phyloP scores from a whole-genome alignment of 37 sponge, comb jelly and placozoan species.

The Agelas oroides region DNA sequence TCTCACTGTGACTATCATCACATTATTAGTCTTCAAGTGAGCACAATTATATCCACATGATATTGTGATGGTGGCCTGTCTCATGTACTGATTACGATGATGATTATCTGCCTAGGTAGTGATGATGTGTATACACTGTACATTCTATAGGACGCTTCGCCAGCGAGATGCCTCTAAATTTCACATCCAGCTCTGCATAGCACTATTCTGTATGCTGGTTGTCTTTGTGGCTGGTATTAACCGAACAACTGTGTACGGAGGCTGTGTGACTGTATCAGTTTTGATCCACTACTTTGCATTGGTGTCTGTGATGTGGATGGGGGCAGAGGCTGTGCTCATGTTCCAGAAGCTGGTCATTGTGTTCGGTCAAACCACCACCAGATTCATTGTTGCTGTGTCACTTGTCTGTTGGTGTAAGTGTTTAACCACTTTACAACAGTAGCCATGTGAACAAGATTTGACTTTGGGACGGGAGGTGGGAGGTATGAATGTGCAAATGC shows the following conservation, averaged over 20 bases:
- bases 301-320: slow-evolving; percentile 53
- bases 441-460: too few relatives aligned
- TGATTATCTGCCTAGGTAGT: too few relatives aligned
- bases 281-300: slow-evolving; percentile 49
- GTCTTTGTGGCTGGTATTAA: slow-evolving; percentile 63
- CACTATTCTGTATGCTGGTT: slow-evolving; percentile 35
- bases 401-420: slow-evolving; percentile 56
- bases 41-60: neutral
- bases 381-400: slow-evolving; percentile 8
- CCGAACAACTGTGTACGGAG: slow-evolving; percentile 3
- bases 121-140: too few relatives aligned
- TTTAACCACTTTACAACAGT: too few relatives aligned
- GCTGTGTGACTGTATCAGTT: slow-evolving; percentile 21
- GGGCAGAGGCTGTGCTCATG: slow-evolving; percentile 39
- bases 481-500: too few relatives aligned
- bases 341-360: slow-evolving; percentile 42
- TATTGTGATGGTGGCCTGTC: too few relatives aligned
- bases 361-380: slow-evolving; percentile 9
- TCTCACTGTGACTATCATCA: slow-evolving; percentile 28
- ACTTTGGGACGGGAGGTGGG: too few relatives aligned
- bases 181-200: slow-evolving; percentile 43
- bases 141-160: slow-evolving; percentile 21
- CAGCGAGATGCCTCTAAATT: slow-evolving; percentile 12
- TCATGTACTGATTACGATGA: too few relatives aligned
- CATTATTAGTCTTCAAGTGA: slow-evolving; percentile 21